Evolutionary conservation across 2,113 vertebrate genomes (phyloP), one percentile per base, ranked within the genome.

Genomic region (Entelurus aequoreus): DNA sequence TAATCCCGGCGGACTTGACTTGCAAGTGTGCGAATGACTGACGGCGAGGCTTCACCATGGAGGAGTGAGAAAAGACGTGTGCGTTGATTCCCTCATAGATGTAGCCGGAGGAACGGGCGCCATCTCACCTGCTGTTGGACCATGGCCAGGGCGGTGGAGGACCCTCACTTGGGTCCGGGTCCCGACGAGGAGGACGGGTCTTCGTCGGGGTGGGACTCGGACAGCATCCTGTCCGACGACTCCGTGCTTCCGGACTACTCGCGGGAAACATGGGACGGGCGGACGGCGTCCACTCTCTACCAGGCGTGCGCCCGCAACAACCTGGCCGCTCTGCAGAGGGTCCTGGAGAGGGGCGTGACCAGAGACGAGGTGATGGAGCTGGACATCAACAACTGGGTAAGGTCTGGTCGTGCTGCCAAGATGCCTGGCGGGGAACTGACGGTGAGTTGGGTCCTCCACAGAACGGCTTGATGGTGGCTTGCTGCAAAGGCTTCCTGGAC

Each of bases 401-500:
- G 82, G 49, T 46, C 11, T 21, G 28, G 63, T 59, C 49, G 48
- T 21, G 19, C 14, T 57, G 1, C 35, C 6, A 54, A 28, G 6
- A 10, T 16, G 6, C 37, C 10, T 5, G 9, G 19, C 11, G 46
- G 28, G 15, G 14, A 21, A 21, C 16, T 48, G 11, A 51, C 8
- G 37, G 42, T 12, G 5, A 1, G 19, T 42, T 57, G 6, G 0
- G n/a, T 21, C 19, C 11, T 61, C 46, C 49, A 48, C 88, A 96
- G 94, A 95, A 93, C 0, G 92, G 86, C 51, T 81, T 96, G 82
- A 92, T 95, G 92, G 79, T 95, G 0, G 91, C 94, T 0, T 93
- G 93, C 81, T 92, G 73, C 82, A 91, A 81, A 48, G 94, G 94
- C 62, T 95, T 92, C 0, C 4, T 85, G 56, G 87, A 89, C 16